Base-by-base conservation (phyloP, 92 coral and sea anemone genomes). In the Zoanthus gigantus region DNA sequence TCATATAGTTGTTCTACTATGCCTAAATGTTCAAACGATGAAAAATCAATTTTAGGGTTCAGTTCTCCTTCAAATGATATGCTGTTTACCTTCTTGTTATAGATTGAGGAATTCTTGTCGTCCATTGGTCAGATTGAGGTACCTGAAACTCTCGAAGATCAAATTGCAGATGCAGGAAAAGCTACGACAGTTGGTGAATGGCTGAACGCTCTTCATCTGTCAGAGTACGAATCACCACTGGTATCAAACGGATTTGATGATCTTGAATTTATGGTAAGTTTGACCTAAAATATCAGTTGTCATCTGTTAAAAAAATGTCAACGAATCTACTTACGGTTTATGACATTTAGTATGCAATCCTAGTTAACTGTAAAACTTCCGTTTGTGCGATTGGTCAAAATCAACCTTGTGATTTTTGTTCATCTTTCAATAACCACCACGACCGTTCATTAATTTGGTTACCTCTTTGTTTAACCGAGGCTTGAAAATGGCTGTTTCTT, bases 211-310 rank as follows among this genome's bases (percentile, higher is more conserved):
- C 91, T 97, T 54, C 93, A 90, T 74, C 89, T 97, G 77, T 93
- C 89, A 1, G 94, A 95, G 78, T 95, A 97, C 63, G 99, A 97
- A 72, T 90, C 99, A 14, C 83, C 91, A 58, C 67, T 97, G 78
- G 71, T 97, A 83, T 92, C 96, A 31, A 93, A 95, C 52, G 99
- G 99, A 5, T 97, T 93, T 83, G 99, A 97, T 87, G 87, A 93
- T 54, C 83, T 95, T 6, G 87, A 80, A 52, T 95, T 93, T 84
- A 77, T 97, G 93, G 99, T 97, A 87, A 88, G 99, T 82, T 60
- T n/a, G 18, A 60, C 66, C 66, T 60, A 18, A 23, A 23, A 61
- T 17, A 61, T 61, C 68, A 17, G 29, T 0, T 16, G 9, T 23
- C 28, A 61, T 6, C 28, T 12, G 6, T 58, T 58, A 4, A 17